Evolutionary conservation across 2,113 vertebrate species (phyloP), one percentile per base, ranked within the genome.

Genomic region (Egretta garzetta): DNA sequence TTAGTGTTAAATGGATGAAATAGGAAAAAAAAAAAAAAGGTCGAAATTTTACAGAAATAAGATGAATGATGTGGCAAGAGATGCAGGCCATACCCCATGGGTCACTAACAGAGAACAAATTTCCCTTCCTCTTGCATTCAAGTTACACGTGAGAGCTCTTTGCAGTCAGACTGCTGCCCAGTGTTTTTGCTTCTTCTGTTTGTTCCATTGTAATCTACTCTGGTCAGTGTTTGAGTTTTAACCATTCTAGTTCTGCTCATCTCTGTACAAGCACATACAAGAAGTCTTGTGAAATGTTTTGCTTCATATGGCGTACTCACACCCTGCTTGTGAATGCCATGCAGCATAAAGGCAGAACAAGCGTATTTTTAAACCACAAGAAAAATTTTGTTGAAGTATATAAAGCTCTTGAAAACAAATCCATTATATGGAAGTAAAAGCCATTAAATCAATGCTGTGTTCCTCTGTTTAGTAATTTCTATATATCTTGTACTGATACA

Each of bases 351-450:
- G 35, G 68, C 55, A 90, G 32, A 70, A 62, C 52, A 58, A 50
- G 13, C 0, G 0, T 74, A 14, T 73, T 88, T 88, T 91, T 55
- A 86, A 92, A 73, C 16, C 19, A 19, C 4, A 52, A 73, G 52
- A 86, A 92, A 74, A 41, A 50, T 6, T 23, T 33, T 68, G 12
- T 60, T 82, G 73, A 82, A 82, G 55, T 75, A 67, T 4, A 63
- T 55, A 84, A 92, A 81, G 47, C 28, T 59, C 27, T 63, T 74
- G 55, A 79, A 94, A 96, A 85, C 37, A 83, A 86, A 89, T 87
- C 49, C 45, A 10, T 63, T 89, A 14, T 26, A 28, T 0, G 0
- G 58, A 90, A 82, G 35, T 68, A 82, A 93, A 91, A 96, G 23
- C 30, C 32, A 64, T 56, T 85, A 68, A 76, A 95, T 95, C 73